Base-by-base conservation (phyloP, 2,888 invertebrate genomes). In the Acrobeloides nanus region DNA sequence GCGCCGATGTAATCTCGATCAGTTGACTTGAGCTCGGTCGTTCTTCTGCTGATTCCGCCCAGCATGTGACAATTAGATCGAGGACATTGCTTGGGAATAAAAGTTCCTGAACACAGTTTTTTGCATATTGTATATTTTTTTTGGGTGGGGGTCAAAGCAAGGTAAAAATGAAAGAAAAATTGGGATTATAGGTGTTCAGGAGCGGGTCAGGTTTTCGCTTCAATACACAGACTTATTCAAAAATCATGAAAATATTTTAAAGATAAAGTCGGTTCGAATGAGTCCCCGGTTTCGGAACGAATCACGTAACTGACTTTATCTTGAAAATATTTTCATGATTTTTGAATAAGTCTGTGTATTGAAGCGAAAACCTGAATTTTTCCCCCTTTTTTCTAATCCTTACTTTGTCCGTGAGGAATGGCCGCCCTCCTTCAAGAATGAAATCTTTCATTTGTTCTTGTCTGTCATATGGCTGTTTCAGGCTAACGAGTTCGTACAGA, bases 361-460 rank as follows among this genome's bases (percentile, higher is more conserved):
- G 38, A 3, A 32, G 15, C 15, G 7, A 20, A 32, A n/a, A 42
- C 6, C 24, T 17, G 8, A 33, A 31, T 29, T 45, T 18, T 25
- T 43, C 18, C 21, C 21, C 17, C 15, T 27, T 21, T 34, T 31
- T 17, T 44, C 15, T 23, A 23, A 7, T 21, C 63, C 88, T 73
- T 87, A 63, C 88, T 73, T 87, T 81, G 42, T 84, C 84, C 0
- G 89, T 84, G 18, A 97, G 78, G 0, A 86, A 82, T 0, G 95
- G 95, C 38, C 95, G 78, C 21, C 87, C 89, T 1, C 95, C 95
- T 72, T 95, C 92, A 49, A 95, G 77, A 38, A 97, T 86, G 65
- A 89, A 88, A 69, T 95, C 92, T 74, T 93, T 93, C 4, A 93
- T 88, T 1, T 92, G 89, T 75, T 92, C 92, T 71, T 90, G 87